Conservation (phyloP, 2,797 vertebrate genomes). For the Mus caroli region DNA sequence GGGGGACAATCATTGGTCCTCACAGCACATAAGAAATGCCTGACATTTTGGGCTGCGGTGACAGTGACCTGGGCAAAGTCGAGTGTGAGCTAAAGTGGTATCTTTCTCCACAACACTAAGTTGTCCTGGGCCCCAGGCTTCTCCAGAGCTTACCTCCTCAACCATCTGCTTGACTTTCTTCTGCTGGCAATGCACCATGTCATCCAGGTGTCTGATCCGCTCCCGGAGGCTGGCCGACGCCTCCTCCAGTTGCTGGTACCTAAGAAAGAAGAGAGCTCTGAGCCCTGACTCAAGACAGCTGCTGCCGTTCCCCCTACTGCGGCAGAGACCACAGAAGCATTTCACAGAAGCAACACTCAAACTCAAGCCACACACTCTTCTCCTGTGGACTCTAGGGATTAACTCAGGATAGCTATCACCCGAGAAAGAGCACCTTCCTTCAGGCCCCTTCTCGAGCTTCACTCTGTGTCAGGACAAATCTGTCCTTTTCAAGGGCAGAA, state of each 20-base stretch:
- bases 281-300: not conserved
- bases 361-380: fast-evolving
- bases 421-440: not conserved
- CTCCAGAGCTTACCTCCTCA: constrained; percentile 93
- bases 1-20: not conserved
- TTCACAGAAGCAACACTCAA: not conserved
- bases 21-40: fast-evolving
- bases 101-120: not conserved
- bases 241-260: constrained; percentile 93
- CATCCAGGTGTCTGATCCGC: constrained; percentile 97
- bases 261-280: constrained; percentile 72
- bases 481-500: not conserved
- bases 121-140: not conserved
- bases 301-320: not conserved
- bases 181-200: constrained; percentile 99
- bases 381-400: fast-evolving
- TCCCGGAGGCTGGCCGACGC: constrained; percentile 93
- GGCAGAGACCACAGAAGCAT: fast-evolving
- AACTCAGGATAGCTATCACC: fast-evolving
- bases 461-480: not conserved
- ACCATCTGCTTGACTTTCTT: constrained; percentile 99
- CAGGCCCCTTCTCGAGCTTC: not conserved
- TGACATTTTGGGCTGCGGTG: not conserved
- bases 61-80: not conserved
- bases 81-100: not conserved